A percentile compares a stretch with the other conserved stretches of the same genome.
Evolutionary conservation across 2,888 invertebrate species (phyloP).

Genomic region (Sussaba pulchella): DNA sequence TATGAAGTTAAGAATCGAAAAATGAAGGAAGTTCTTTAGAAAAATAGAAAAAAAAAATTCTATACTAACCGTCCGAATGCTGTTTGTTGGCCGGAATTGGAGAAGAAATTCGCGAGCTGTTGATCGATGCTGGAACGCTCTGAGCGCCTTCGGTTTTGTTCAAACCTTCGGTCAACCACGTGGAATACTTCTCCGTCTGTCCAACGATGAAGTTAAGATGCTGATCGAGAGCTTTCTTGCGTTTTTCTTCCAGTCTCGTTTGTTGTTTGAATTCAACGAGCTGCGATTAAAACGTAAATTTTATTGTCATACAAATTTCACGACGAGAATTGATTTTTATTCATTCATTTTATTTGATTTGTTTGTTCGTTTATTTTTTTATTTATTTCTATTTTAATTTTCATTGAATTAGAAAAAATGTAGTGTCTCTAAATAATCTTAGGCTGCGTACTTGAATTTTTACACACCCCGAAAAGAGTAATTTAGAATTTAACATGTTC

Average conservation of each 20-base stretch:
- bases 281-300: slow-evolving; percentile 82
- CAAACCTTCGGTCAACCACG: slow-evolving; percentile 94
- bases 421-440: slow-evolving; percentile 69
- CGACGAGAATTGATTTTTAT: slow-evolving; percentile 41
- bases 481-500: slow-evolving; percentile 77
- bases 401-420: neutral
- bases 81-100: slow-evolving; percentile 79
- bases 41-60: slow-evolving; percentile 24
- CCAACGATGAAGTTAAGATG: slow-evolving; percentile 99
- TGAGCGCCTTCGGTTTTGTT: slow-evolving; percentile 86
- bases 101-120: slow-evolving; percentile 83
- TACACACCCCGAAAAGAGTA: slow-evolving; percentile 64
- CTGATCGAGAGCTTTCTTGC: slow-evolving; percentile 97
- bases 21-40: neutral
- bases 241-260: slow-evolving; percentile 96
- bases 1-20: too few species aligned
- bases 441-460: slow-evolving; percentile 53
- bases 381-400: neutral
- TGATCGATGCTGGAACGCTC: slow-evolving; percentile 83
- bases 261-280: slow-evolving; percentile 97
- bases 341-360: neutral
- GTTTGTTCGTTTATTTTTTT: neutral
- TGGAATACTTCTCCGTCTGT: slow-evolving; percentile 98
- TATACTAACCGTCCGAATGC: slow-evolving; percentile 82
- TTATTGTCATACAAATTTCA: slow-evolving; percentile 20